Evolutionary conservation across 2,888 invertebrate genomes (phyloP).

Genomic region (Plutella xylostella): DNA sequence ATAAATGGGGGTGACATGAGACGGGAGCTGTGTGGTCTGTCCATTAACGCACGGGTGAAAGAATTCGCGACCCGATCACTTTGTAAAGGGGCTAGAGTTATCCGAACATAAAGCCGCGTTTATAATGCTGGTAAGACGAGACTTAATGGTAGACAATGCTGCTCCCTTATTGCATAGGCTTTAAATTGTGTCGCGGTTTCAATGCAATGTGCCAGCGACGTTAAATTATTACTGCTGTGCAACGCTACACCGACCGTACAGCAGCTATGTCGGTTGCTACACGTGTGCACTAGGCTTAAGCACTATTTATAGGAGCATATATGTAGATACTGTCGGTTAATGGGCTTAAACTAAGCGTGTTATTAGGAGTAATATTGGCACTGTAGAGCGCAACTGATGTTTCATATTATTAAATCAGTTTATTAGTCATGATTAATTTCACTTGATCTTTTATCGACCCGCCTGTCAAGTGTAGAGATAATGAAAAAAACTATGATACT

Average conservation of each 20-base stretch:
- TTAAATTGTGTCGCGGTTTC: constrained; percentile 66
- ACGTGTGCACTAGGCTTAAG: constrained; percentile 53
- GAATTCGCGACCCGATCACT: constrained; percentile 1
- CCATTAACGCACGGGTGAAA: background rate
- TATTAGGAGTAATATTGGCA: background rate
- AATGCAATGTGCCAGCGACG: constrained; percentile 63
- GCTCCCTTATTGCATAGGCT: constrained; percentile 64
- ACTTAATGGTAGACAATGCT: constrained; percentile 50
- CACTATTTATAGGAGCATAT: constrained; percentile 30
- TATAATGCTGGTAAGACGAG: constrained; percentile 58
- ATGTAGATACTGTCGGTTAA: constrained; percentile 18
- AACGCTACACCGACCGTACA: constrained; percentile 58
- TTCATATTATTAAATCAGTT: too few species aligned
- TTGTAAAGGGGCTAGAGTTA: constrained; percentile 19
- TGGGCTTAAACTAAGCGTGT: background rate
- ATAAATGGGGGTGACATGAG: too few species aligned
- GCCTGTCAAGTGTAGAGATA: too few species aligned
- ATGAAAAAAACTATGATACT: too few species aligned
- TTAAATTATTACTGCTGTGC: constrained; percentile 64
- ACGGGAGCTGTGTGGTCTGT: constrained; percentile 7
- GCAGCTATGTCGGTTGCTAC: constrained; percentile 37
- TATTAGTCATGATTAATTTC: too few species aligned
- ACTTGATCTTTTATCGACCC: too few species aligned
- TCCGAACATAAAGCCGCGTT: constrained; percentile 39
- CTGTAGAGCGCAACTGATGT: too few species aligned